Conservation (phyloP, 2,888 invertebrate genomes). For the Agrotis clavis region DNA sequence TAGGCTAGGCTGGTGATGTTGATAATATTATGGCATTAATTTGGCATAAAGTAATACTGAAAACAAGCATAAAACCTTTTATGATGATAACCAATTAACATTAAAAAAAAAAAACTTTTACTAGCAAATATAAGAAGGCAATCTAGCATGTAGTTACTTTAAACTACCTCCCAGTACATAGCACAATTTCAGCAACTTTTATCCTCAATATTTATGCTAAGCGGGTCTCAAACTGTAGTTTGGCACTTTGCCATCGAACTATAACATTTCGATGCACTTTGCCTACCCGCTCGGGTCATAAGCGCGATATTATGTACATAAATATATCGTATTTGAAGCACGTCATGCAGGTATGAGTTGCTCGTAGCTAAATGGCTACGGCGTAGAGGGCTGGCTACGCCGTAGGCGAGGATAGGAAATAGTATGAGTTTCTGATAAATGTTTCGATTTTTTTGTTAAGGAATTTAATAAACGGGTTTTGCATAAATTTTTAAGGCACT, state of each 20-base stretch:
- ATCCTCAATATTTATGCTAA: constrained; percentile 35
- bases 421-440: background rate
- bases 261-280: constrained; percentile 42
- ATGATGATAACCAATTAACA: background rate
- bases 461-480: no score
- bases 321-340: constrained; percentile 14
- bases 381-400: background rate
- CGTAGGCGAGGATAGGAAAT: background rate
- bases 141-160: background rate
- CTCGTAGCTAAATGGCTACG: constrained; percentile 15
- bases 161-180: background rate
- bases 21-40: background rate
- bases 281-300: constrained; percentile 12
- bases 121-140: background rate
- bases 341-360: constrained; percentile 4
- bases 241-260: constrained; percentile 48
- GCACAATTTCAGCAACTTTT: constrained; percentile 26
- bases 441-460: background rate
- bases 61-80: background rate
- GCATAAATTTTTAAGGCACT: no score
- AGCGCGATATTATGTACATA: constrained; percentile 31
- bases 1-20: no score
- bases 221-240: constrained; percentile 20
- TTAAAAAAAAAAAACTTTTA: background rate
- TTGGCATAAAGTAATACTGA: background rate